Conservation (phyloP, 2,888 invertebrate genomes). For the Thera obeliscata region DNA sequence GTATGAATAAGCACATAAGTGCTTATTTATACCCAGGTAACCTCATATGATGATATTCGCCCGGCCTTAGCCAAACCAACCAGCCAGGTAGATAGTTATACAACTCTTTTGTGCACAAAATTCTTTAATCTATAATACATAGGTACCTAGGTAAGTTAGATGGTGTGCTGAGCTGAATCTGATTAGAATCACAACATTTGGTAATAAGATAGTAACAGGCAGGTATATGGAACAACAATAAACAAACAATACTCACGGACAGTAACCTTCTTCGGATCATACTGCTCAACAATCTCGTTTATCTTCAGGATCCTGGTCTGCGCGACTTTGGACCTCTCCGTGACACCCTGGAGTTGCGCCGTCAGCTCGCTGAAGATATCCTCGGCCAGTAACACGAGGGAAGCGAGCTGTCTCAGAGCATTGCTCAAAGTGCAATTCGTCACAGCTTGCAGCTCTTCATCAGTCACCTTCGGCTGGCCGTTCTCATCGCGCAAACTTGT, state of each 20-base stretch:
- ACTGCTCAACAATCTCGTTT: constrained; percentile 88
- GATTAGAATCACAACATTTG: too few relatives aligned
- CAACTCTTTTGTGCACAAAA: too few relatives aligned
- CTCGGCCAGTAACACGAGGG: constrained; percentile 91
- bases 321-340: constrained; percentile 89
- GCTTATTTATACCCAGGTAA: too few relatives aligned
- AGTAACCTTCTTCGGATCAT: constrained; percentile 95
- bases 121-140: too few relatives aligned
- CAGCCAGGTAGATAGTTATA: too few relatives aligned
- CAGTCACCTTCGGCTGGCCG: constrained; percentile 85
- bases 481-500: constrained; percentile 85
- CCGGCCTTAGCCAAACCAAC: too few relatives aligned
- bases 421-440: constrained; percentile 94
- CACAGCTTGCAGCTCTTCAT: constrained; percentile 93
- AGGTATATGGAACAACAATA: not conserved
- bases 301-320: constrained; percentile 88
- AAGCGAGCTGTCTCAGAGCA: constrained; percentile 93
- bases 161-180: too few relatives aligned
- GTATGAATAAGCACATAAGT: too few relatives aligned
- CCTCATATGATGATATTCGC: too few relatives aligned
- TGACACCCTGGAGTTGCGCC: constrained; percentile 89
- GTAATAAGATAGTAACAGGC: too few relatives aligned
- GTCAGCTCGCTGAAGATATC: constrained; percentile 94
- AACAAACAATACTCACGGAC: constrained; percentile 91
- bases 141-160: too few relatives aligned